A percentile compares a stretch with the other conserved stretches of the same genome.
Conservation (phyloP, 2,888 invertebrate species). For the Tenthredo distinguenda region DNA sequence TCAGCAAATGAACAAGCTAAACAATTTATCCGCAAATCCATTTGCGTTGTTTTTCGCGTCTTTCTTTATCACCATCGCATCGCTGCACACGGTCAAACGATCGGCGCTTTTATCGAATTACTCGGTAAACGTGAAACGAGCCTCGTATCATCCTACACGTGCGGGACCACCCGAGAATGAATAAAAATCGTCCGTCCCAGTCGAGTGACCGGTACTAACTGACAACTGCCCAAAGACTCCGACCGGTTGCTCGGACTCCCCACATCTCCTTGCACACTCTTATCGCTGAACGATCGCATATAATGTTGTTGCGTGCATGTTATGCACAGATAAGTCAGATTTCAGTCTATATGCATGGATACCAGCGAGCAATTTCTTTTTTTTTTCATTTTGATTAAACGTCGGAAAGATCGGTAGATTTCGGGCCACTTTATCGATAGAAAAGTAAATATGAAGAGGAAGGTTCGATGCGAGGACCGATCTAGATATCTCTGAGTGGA, state of each 20-base stretch:
- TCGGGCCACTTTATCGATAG: no score
- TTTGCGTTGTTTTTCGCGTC: not conserved
- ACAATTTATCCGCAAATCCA: not conserved
- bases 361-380: not conserved
- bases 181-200: constrained; percentile 46
- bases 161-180: not conserved
- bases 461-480: not conserved
- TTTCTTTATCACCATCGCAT: not conserved
- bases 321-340: not conserved
- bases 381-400: not conserved
- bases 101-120: not conserved
- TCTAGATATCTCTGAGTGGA: constrained; percentile 32
- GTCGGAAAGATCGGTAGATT: not conserved
- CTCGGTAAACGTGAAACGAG: not conserved
- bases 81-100: not conserved
- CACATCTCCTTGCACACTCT: constrained; percentile 16
- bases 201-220: constrained; percentile 47
- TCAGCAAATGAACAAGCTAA: not conserved
- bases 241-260: constrained; percentile 35
- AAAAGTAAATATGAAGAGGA: not conserved
- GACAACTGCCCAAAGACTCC: constrained; percentile 42
- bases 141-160: not conserved
- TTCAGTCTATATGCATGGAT: not conserved
- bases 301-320: not conserved
- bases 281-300: constrained; percentile 11